Conservation (phyloP, 2,888 invertebrate species). For the Stenoptilia bipunctidactyla region DNA sequence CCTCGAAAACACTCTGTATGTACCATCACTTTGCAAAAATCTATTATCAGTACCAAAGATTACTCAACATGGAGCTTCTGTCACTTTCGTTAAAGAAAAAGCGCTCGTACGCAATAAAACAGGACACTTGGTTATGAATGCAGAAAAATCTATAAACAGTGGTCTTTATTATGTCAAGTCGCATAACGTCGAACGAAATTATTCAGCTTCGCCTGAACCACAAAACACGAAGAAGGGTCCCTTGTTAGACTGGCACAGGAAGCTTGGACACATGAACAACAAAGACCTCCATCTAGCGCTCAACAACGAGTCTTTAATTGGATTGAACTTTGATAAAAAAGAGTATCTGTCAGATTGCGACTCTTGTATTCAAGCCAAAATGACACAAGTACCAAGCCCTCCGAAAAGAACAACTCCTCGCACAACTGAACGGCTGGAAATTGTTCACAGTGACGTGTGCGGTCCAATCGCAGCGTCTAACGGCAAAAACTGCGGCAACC, state of each 20-base stretch:
- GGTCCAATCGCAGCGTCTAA: neutral
- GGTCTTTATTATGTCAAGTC: no score
- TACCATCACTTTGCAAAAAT: neutral
- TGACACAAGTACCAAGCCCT: neutral
- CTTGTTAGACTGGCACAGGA: neutral
- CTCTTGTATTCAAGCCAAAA: slow-evolving; percentile 1
- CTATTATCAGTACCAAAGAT: slow-evolving; percentile 1
- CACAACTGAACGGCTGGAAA: slow-evolving; percentile 4
- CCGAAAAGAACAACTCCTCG: neutral
- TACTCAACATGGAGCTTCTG: neutral
- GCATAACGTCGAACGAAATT: neutral
- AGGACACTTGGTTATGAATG: no score
- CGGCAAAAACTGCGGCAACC: neutral
- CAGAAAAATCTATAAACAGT: no score
- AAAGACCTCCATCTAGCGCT: neutral
- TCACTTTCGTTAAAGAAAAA: neutral
- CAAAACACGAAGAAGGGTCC: no score
- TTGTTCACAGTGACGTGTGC: slow-evolving; percentile 1
- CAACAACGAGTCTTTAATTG: neutral
- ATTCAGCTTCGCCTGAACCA: no score
- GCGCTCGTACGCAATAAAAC: slow-evolving; percentile 1
- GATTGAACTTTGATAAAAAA: no score
- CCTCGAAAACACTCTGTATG: neutral
- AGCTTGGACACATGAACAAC: neutral
- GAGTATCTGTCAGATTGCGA: slow-evolving; percentile 1